Evolutionary conservation across 2,113 vertebrate genomes (phyloP).

Genomic region (Neoarius graeffei): DNA sequence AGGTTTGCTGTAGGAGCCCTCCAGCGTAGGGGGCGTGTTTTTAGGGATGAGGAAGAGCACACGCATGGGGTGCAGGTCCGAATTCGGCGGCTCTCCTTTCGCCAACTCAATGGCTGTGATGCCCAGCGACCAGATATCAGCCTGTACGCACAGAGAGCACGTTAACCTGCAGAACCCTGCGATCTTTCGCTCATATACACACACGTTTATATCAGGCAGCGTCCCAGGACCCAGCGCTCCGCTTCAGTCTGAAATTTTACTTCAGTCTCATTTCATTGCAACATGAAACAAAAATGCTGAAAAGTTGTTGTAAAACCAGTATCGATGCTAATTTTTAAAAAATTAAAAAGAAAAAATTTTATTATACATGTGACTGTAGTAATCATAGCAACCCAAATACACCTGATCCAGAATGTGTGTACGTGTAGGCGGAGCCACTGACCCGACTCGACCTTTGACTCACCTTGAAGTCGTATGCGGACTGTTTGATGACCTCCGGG

Average conservation of each 20-base stretch:
- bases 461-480: constrained; percentile 82
- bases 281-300: no score
- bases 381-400: background rate
- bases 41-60: constrained; percentile 98
- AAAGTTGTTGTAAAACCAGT: background rate
- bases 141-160: constrained; percentile 67
- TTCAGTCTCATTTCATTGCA: background rate
- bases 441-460: background rate
- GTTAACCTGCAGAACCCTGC: background rate
- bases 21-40: constrained; percentile 93
- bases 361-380: no score
- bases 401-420: background rate
- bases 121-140: constrained; percentile 98
- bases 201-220: background rate
- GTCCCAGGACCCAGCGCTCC: no score
- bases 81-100: constrained; percentile 97
- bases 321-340: background rate
- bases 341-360: no score
- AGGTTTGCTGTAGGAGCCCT: constrained; percentile 96
- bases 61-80: constrained; percentile 96
- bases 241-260: no score
- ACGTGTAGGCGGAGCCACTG: background rate
- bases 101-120: constrained; percentile 98
- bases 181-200: background rate
- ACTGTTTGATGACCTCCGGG: constrained; percentile 98